phyloP scores from a whole-genome alignment of 2,797 vertebrate genomes.

The Gymnopithys bicolor region DNA sequence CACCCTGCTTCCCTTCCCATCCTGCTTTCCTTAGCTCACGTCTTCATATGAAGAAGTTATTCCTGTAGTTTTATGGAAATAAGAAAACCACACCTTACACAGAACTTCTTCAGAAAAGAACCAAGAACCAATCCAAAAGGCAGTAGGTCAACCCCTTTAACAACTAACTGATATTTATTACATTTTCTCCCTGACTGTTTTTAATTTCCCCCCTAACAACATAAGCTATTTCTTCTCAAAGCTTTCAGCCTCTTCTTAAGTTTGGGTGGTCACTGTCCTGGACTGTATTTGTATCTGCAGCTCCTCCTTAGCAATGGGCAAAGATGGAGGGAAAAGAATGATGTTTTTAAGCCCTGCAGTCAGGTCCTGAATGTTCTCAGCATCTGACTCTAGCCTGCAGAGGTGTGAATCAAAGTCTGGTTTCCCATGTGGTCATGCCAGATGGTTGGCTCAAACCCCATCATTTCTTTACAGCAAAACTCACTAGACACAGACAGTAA shows the following conservation, averaged over 20 bases:
- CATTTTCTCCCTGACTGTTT: neutral
- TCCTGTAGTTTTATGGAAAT: neutral
- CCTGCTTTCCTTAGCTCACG: neutral
- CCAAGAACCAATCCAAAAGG: neutral
- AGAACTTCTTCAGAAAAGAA: neutral
- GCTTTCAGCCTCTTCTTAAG: neutral
- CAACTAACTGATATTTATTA: neutral
- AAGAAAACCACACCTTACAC: neutral
- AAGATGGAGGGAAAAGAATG: neutral
- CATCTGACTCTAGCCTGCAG: constrained; percentile 65
- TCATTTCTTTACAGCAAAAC: constrained; percentile 63
- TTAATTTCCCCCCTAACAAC: neutral
- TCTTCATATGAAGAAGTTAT: neutral
- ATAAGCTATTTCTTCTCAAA: neutral
- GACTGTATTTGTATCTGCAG: neutral
- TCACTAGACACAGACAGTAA: constrained; percentile 66
- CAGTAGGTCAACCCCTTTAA: neutral
- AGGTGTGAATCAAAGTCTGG: constrained; percentile 68
- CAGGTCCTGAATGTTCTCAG: constrained; percentile 51
- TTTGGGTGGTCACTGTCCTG: neutral
- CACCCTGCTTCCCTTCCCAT: too few relatives aligned
- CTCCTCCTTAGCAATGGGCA: neutral
- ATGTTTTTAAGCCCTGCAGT: neutral
- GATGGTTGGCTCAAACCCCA: constrained; percentile 58
- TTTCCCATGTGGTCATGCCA: constrained; percentile 67